Evolutionary conservation across 2,113 vertebrate species (phyloP), one percentile per base, ranked within the genome.

Genomic region (Microcebus jonahi): DNA sequence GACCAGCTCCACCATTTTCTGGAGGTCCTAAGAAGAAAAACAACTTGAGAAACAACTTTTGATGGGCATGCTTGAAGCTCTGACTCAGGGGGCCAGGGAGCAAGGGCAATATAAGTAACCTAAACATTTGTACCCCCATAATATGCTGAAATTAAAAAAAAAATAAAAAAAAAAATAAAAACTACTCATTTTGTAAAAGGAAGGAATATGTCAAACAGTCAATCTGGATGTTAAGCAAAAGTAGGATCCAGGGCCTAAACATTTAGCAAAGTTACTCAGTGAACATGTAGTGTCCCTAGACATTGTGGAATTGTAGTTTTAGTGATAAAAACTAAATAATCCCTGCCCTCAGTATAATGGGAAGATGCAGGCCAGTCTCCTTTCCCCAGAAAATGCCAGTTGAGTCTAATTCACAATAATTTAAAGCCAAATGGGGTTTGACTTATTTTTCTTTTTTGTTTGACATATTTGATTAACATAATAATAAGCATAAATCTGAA

Each of bases 401-500:
- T 55, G 13, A 91, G 31, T 59, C 31, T 82, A 88, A 91, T 75
- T 70, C 55, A 55, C 7, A 48, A 10, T 84, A 67, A 86, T 83
- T 94, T 73, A 27, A 8, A 90, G 34, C 23, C 65, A 87, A 89
- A 76, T 20, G 27, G 55, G 39, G 9, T 88, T 90, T 84, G 27
- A n/a, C 15, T 95, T 39, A 48, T 42, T 89, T 90, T 71, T 63
- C 2, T 4, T 57, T 92, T 83, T 91, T 86, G 45, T 84, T 11
- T 53, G 14, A 65, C 42, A 61, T 68, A 85, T 55, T 91, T 91
- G n/a, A 68, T 14, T 87, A 80, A 53, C 83, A 91, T 9, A 90
- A 10, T 50, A 59, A 55, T 20, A 70, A 92, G 20, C 88, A 82
- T n/a, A 96, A 81, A 92, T 76, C 57, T 90, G 59, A 93, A 18